Percentiles rank a stretch among this genome's conserved stretches.
Evolutionary conservation across 2,113 vertebrate genomes (phyloP).

Genomic region (Alexandromys fortis): DNA sequence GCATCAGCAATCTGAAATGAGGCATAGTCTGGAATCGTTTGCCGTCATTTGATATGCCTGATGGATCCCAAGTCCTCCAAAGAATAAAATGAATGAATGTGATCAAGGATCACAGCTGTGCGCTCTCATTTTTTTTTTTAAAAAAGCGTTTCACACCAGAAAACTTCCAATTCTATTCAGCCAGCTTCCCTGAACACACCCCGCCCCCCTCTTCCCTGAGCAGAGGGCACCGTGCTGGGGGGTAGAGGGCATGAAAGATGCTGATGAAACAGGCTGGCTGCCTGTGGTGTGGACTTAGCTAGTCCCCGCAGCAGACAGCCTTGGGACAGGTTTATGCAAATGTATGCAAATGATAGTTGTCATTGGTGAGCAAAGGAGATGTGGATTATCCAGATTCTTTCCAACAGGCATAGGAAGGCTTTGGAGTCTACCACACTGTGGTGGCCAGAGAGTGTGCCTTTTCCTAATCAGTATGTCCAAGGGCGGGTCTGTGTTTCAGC

Average conservation of each 20-base stretch:
- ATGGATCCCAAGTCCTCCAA: constrained; percentile 56
- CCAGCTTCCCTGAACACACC: neutral
- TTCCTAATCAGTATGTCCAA: neutral
- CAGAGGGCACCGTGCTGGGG: rapidly evolving
- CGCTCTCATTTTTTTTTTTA: neutral
- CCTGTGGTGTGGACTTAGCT: neutral
- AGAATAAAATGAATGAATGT: constrained; percentile 43
- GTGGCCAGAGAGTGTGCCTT: neutral
- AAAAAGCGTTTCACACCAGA: neutral
- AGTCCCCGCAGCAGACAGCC: too few species aligned
- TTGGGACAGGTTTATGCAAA: neutral
- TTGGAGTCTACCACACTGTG: neutral
- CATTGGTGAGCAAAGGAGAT: neutral
- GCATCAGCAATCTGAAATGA: constrained; percentile 67
- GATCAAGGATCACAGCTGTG: constrained; percentile 68
- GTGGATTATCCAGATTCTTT: neutral
- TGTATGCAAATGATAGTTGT: neutral
- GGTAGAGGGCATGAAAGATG: neutral
- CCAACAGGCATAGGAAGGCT: neutral
- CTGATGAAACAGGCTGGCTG: neutral
- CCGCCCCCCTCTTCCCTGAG: neutral
- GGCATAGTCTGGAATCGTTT: constrained; percentile 45
- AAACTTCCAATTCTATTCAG: neutral
- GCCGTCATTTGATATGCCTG: constrained; percentile 53
- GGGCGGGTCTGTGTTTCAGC: neutral